These are phyloP conservation scores for Heterotilapia buettikoferi DNA, from an alignment of 2,113 vertebrate genomes.

Conservation along the genomic window DNA sequence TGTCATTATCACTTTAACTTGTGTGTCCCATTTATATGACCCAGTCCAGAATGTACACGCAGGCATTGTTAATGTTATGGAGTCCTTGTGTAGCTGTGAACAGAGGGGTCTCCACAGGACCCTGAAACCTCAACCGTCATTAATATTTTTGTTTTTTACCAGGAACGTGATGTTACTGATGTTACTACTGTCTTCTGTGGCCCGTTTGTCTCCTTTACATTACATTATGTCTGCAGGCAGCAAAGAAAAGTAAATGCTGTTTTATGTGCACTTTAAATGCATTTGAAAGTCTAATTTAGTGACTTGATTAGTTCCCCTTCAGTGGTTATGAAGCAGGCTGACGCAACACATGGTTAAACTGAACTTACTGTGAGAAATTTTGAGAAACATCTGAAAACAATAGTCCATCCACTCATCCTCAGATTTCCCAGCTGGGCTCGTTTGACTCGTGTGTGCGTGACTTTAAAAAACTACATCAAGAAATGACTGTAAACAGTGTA, in stretches of 20 bases:
- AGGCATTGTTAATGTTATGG: not conserved
- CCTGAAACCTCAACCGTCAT: not conserved
- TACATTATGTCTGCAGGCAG: not conserved
- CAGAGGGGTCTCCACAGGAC: not conserved
- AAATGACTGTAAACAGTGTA: not conserved
- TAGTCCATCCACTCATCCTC: not conserved
- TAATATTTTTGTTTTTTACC: not conserved
- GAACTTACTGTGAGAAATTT: not conserved
- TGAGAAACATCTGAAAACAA: not conserved
- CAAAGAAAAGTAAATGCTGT: not conserved
- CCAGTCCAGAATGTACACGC: not conserved
- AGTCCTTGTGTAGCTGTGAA: not conserved
- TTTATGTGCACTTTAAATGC: not conserved
- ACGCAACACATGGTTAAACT: not conserved
- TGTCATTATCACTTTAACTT: not conserved
- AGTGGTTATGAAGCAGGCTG: not conserved
- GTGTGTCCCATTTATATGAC: not conserved
- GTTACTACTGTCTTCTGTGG: not conserved
- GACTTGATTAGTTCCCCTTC: not conserved
- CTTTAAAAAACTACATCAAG: not conserved
- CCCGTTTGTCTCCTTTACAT: not conserved
- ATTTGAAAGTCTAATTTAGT: not conserved
- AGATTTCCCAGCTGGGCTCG: not conserved
- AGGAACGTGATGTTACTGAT: not conserved
- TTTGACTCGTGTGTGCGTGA: not conserved